phyloP scores from a whole-genome alignment of 2,797 vertebrate species.

The Numenius phaeopus region DNA sequence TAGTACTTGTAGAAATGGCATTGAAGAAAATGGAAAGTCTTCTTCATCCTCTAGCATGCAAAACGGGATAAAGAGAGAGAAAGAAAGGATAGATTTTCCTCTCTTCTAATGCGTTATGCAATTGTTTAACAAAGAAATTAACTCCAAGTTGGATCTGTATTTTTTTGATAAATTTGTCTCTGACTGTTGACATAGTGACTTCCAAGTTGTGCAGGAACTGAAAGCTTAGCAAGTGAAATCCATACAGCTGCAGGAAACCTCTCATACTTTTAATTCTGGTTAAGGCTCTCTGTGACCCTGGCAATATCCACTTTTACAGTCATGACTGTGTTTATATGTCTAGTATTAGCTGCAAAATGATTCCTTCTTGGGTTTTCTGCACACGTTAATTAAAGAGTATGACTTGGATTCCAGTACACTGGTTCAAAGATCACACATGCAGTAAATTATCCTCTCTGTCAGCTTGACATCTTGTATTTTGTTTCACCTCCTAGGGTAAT shows the following conservation, averaged over 20 bases:
- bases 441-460: constrained; percentile 30
- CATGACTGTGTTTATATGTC: neutral
- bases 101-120: neutral
- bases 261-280: neutral
- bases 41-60: neutral
- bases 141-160: neutral
- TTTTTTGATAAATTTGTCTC: neutral
- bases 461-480: constrained; percentile 32
- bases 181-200: neutral
- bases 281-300: neutral
- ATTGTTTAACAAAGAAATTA: neutral
- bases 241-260: neutral
- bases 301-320: neutral
- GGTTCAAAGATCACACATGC: neutral
- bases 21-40: neutral
- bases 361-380: neutral
- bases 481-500: neutral
- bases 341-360: neutral
- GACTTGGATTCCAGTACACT: neutral
- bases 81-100: neutral
- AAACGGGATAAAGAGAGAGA: neutral
- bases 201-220: neutral
- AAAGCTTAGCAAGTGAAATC: neutral
- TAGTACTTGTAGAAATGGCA: neutral
- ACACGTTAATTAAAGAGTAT: neutral